A percentile compares a stretch with the other conserved stretches of the same genome.
Conservation (phyloP, 2,888 invertebrate genomes). For the Suillia variegata region DNA sequence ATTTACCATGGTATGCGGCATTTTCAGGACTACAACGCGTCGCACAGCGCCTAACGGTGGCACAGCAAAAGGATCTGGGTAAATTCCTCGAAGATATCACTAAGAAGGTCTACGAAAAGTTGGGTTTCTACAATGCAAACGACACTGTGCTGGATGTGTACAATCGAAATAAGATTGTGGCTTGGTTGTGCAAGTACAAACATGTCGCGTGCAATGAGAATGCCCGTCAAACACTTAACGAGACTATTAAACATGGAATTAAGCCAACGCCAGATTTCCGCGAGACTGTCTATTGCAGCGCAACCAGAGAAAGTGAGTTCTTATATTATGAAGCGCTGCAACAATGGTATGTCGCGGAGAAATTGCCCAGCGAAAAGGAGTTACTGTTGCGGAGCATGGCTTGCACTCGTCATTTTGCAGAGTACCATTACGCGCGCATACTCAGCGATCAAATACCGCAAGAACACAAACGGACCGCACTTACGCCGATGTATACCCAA, state of each 20-base stretch:
- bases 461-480: slow-evolving; percentile 34
- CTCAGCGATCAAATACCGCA: slow-evolving; percentile 44
- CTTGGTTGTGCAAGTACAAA: slow-evolving; percentile 70
- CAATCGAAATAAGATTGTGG: slow-evolving; percentile 66
- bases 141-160: slow-evolving; percentile 67
- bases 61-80: slow-evolving; percentile 38
- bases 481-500: slow-evolving; percentile 62
- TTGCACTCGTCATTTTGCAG: slow-evolving; percentile 67
- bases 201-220: slow-evolving; percentile 65
- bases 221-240: slow-evolving; percentile 53
- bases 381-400: slow-evolving; percentile 69
- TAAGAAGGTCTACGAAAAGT: slow-evolving; percentile 59
- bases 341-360: slow-evolving; percentile 64
- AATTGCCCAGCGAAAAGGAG: slow-evolving; percentile 71
- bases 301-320: slow-evolving; percentile 31
- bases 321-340: slow-evolving; percentile 70
- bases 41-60: slow-evolving; percentile 35
- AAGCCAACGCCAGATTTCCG: slow-evolving; percentile 42
- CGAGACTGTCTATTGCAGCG: slow-evolving; percentile 44
- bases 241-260: not conserved
- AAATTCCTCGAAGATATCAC: slow-evolving; percentile 62
- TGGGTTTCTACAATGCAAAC: slow-evolving; percentile 61
- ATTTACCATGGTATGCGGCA: slow-evolving; percentile 79
- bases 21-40: slow-evolving; percentile 46
- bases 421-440: slow-evolving; percentile 62